Percentiles rank a stretch among this genome's conserved stretches.
phyloP scores from a whole-genome alignment of 2,888 invertebrate species.

The Pardosa pseudoannulata region DNA sequence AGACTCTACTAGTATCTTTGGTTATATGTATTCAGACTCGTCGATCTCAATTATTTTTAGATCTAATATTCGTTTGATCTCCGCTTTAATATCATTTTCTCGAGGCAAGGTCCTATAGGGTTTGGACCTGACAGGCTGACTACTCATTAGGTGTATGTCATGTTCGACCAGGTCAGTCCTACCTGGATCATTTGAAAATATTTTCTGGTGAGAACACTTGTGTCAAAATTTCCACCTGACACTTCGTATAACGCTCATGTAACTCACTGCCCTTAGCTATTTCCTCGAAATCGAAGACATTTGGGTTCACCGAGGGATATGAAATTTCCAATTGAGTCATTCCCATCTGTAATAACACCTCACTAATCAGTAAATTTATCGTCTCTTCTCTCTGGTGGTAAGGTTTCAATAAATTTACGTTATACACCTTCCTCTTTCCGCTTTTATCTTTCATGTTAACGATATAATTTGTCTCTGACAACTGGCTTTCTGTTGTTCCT shows the following conservation, averaged over 20 bases:
- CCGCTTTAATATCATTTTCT: neutral
- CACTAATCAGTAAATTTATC: neutral
- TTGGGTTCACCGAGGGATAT: neutral
- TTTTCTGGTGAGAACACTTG: neutral
- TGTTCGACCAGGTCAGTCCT: neutral
- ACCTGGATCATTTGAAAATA: slow-evolving; percentile 13
- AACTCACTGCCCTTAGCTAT: neutral
- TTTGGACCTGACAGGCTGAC: neutral
- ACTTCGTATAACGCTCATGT: neutral
- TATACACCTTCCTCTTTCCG: neutral
- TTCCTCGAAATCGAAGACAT: neutral
- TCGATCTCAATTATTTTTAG: neutral
- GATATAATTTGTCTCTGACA: slow-evolving; percentile 22
- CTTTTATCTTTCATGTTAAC: slow-evolving; percentile 2
- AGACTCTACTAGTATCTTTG: slow-evolving; percentile 21
- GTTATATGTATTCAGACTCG: neutral
- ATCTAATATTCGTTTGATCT: neutral
- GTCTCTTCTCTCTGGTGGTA: neutral
- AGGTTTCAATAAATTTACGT: slow-evolving; percentile 1
- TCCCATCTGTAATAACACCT: neutral
- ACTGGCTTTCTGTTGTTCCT: slow-evolving; percentile 6
- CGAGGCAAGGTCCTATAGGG: neutral
- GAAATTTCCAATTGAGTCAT: neutral
- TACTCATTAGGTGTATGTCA: neutral
- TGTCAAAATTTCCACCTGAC: neutral